phyloP scores from a whole-genome alignment of 2,113 vertebrate genomes.

The Galeopterus variegatus region DNA sequence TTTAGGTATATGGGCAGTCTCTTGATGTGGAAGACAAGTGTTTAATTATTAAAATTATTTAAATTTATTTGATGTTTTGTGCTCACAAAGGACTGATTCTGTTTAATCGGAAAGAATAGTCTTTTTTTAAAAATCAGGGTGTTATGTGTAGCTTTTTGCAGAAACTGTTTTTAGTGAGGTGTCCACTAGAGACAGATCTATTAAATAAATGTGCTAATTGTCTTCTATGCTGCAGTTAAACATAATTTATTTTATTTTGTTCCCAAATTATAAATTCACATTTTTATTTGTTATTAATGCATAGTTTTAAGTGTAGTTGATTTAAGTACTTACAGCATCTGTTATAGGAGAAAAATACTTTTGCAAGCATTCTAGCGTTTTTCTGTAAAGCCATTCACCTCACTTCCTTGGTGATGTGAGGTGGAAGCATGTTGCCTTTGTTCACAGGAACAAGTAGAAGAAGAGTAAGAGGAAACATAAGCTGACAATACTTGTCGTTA shows the following conservation, averaged over 20 bases:
- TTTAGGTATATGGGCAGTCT: conserved; percentile 27
- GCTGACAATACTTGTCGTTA: not conserved
- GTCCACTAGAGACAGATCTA: conserved; percentile 46
- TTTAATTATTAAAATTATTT: not conserved
- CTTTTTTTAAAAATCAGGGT: conserved; percentile 51
- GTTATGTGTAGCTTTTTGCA: conserved; percentile 31
- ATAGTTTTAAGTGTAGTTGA: conserved; percentile 29
- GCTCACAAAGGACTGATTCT: conserved; percentile 23
- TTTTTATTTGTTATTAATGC: conserved; percentile 66
- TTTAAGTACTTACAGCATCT: not conserved
- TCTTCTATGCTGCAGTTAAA: conserved; percentile 54
- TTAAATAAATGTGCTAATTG: conserved; percentile 49
- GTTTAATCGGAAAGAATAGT: conserved; percentile 5
- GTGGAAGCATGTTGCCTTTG: conserved; percentile 13
- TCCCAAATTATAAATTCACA: conserved; percentile 49
- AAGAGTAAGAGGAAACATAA: conserved; percentile 31
- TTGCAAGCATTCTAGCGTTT: not conserved
- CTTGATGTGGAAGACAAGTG: conserved; percentile 26
- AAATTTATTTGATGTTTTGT: conserved; percentile 31
- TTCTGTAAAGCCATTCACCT: conserved; percentile 29
- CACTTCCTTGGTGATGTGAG: not conserved
- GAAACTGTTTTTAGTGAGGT: conserved; percentile 43
- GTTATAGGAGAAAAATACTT: conserved; percentile 47
- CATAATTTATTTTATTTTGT: conserved; percentile 35
- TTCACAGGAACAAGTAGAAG: conserved; percentile 42